Conservation (phyloP, 2,797 vertebrate genomes). For the Microhierax caerulescens region DNA sequence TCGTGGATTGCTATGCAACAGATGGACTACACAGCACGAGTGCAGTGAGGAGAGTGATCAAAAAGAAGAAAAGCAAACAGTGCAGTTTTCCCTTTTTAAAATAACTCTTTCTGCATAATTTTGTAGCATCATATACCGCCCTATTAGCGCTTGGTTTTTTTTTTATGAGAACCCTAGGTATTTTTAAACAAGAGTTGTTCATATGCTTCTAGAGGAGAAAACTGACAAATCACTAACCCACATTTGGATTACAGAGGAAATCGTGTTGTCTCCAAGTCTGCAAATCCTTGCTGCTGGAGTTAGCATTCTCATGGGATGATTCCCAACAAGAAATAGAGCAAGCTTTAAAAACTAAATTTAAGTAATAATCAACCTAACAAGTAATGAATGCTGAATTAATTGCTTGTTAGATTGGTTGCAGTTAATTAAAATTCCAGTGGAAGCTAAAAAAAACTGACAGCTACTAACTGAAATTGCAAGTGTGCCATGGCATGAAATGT, state of each 20-base stretch:
- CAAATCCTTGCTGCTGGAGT: background rate
- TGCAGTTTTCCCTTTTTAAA: background rate
- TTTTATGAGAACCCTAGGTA: background rate
- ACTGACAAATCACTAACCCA: background rate
- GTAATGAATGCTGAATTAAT: slow-evolving; percentile 58
- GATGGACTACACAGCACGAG: background rate
- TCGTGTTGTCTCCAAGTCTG: background rate
- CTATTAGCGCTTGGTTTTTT: background rate
- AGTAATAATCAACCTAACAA: slow-evolving; percentile 39
- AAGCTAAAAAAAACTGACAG: slow-evolving; percentile 36
- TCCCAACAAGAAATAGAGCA: slow-evolving; percentile 21
- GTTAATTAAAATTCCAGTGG: slow-evolving; percentile 47
- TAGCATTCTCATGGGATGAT: slow-evolving; percentile 12
- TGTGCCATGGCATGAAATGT: background rate
- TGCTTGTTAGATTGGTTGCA: slow-evolving; percentile 1
- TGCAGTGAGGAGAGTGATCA: background rate
- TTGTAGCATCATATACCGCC: background rate
- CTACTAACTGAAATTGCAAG: background rate
- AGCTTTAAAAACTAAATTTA: slow-evolving; percentile 18
- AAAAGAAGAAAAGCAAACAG: background rate
- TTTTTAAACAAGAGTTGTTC: background rate
- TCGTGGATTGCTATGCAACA: background rate
- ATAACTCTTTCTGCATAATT: background rate
- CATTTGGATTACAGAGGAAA: background rate
- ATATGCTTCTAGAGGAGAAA: background rate